Base-by-base conservation (phyloP, 2,888 invertebrate species). In the Philonicus albiceps region DNA sequence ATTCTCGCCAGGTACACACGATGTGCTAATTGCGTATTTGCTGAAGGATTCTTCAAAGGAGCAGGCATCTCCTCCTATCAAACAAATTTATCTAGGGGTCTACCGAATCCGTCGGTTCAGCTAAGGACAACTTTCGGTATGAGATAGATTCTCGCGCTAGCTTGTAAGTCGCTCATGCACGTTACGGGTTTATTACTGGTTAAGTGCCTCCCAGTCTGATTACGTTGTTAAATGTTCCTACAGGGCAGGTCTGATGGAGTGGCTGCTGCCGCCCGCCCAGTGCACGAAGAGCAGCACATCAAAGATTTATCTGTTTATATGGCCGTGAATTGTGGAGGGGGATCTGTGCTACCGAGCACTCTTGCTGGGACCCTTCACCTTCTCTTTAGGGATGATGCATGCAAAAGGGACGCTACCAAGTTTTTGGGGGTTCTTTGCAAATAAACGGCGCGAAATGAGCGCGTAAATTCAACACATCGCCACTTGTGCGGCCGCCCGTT, bases 21-120 rank as follows among this genome's bases (percentile, higher is more conserved):
- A 86, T 86, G 87, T 87, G 87, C 87, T 87, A 87, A 87, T 87
- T 87, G 87, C 80, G 78, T 87, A 86, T 87, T 86, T 86, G 73
- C 87, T 73, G 53, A 87, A 87, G 87, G 86, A 87, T 87, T 86
- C 87, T 86, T 86, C 78, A 76, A 64, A 86, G 76, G 53, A 76
- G 76, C 64, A 22, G 72, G 80, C 72, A 86, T 78, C 85, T 53
- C 83, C 43, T 84, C 76, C 86, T 86, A 86, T 86, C 81, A 73
- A 80, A 80, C 76, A 81, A 81, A 85, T 87, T 85, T 81, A 78
- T 87, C 87, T 72, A 43, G 34, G 64, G 55, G 64, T 43, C 74
- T 83, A 78, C 85, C 84, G 30, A 84, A 84, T 30, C 72, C 72
- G 73, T 73, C 84, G 43, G 72, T n/a, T 40, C 16, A 81, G 34